Base-by-base conservation (phyloP, 2,888 invertebrate species). In the Minunthozetes semirufus region DNA sequence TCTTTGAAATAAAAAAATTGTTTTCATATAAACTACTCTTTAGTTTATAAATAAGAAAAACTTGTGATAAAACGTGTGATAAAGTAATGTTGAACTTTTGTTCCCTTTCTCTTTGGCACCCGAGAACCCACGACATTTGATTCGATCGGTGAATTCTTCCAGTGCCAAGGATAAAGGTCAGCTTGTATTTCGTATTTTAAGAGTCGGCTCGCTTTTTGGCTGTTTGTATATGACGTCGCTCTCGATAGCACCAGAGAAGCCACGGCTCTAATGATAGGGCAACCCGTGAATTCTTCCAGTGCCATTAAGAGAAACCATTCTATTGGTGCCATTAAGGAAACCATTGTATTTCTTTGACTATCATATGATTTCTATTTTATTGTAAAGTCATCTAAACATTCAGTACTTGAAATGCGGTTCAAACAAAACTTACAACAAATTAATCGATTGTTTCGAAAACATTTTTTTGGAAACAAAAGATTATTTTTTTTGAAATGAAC, bases 111-210 rank as follows among this genome's bases (percentile, higher is more conserved):
- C 85, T 86, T 86, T 87, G 87, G 87, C 87, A 87, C 86, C 85
- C 86, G 86, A 86, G 87, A 87, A 87, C 85, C 85, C 87, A 87
- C 87, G 87, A 87, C 85, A 85, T 80, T 83, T 81, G 82, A 82
- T 78, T 82, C 83, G 84, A 86, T 87, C 87, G 87, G 87, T 87
- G 87, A 87, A 87, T 87, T 87, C 87, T 87, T 87, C 87, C 87
- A 87, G 87, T 87, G 87, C 87, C 87, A 87, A 87, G 87, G 83
- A 84, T 76, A 79, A 79, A 71, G 78, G 78, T 71, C 15, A 38
- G 38, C 19, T 38, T 38, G 25, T 4, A 15, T 17, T 13, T 38
- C n/a, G 25, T 4, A 15, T 17, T 13, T 42, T 42, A 13, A 42
- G 8, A 42, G 9, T 42, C 1, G 1, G 42, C 42, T 42, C 5